Evolutionary conservation across 2,888 invertebrate species (phyloP).

Genomic region (Junonia oenone): DNA sequence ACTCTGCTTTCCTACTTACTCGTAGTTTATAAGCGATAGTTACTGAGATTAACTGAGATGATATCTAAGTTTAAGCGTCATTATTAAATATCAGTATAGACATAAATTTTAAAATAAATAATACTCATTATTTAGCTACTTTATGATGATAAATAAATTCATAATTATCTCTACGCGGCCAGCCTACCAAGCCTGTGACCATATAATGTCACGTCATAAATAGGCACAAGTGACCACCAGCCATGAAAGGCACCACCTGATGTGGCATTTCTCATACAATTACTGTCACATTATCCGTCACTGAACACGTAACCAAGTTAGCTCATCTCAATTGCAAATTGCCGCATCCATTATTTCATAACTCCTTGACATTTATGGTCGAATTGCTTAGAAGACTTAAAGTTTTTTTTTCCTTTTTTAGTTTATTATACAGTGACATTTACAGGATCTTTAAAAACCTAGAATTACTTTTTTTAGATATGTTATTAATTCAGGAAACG

Average conservation of each 20-base stretch:
- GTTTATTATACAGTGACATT: not conserved
- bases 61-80: too few species aligned
- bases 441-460: not conserved
- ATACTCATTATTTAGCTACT: not conserved
- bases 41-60: too few species aligned
- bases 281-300: constrained; percentile 46
- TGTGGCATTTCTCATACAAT: constrained; percentile 45
- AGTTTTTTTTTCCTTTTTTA: not conserved
- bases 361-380: not conserved
- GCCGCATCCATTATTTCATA: constrained; percentile 10
- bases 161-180: not conserved
- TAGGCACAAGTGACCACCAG: constrained; percentile 5
- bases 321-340: constrained; percentile 1
- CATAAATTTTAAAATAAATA: not conserved
- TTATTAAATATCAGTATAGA: not conserved
- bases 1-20: too few species aligned
- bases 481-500: too few species aligned
- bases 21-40: too few species aligned
- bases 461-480: not conserved
- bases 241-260: constrained; percentile 4
- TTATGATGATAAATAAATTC: not conserved
- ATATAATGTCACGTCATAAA: constrained; percentile 11
- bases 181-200: not conserved
- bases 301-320: not conserved
- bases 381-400: not conserved